Conservation (phyloP, 2,113 vertebrate genomes). For the Sitta europaea region DNA sequence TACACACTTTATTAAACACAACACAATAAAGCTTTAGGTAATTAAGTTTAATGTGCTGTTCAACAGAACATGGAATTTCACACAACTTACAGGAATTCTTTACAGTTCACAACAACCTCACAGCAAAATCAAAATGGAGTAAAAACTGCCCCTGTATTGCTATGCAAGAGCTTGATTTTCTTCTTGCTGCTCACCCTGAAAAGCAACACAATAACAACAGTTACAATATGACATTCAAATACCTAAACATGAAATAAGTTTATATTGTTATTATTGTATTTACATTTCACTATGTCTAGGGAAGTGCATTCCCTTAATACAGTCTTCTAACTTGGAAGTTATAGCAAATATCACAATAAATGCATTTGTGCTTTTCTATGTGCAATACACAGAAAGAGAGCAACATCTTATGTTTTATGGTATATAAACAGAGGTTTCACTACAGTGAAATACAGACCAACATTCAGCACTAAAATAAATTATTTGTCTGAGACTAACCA, state of each 20-base stretch:
- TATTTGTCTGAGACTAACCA: not conserved
- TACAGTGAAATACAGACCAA: not conserved
- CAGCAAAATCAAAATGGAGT: not conserved
- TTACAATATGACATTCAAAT: not conserved
- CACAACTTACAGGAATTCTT: constrained; percentile 13
- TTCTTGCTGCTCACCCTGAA: constrained; percentile 28
- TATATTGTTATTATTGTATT: too few relatives aligned
- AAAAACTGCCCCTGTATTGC: not conserved
- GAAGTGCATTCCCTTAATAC: not conserved
- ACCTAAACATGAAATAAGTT: not conserved
- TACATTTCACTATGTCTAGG: not conserved
- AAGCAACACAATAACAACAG: not conserved
- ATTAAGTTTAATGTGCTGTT: constrained; percentile 25
- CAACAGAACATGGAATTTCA: not conserved
- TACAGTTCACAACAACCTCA: not conserved
- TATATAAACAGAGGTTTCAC: not conserved
- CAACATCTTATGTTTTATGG: not conserved
- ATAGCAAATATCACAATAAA: not conserved
- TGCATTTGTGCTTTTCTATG: not conserved
- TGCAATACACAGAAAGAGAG: not conserved
- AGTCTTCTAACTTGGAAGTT: not conserved
- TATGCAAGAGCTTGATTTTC: not conserved
- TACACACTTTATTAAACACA: not conserved
- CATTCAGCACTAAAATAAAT: not conserved
- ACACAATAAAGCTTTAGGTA: not conserved